These are phyloP conservation scores for Trichomycterus rosablanca DNA, from an alignment of 2,113 vertebrate genomes.

Conservation along the genomic window DNA sequence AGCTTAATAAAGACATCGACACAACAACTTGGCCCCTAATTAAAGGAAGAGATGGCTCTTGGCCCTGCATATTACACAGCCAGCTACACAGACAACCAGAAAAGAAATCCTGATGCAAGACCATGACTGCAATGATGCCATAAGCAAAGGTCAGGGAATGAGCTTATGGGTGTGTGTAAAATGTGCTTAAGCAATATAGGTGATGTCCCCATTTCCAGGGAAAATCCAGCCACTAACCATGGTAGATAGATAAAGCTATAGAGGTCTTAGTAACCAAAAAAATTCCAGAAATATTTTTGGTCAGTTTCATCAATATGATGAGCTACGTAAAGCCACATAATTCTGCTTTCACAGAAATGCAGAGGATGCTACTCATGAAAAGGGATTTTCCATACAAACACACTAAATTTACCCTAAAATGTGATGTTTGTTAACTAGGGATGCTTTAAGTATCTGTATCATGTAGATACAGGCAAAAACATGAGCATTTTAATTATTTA, in stretches of 20 bases:
- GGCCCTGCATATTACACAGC: slow-evolving; percentile 20
- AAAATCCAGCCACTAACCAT: background rate
- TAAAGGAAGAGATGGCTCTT: slow-evolving; percentile 37
- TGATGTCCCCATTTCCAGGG: slow-evolving; percentile 14
- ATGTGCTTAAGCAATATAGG: slow-evolving; percentile 29
- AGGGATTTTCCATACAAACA: too few relatives aligned
- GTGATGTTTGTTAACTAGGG: too few relatives aligned
- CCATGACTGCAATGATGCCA: slow-evolving; percentile 26
- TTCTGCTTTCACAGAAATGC: too few relatives aligned
- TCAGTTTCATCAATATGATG: background rate
- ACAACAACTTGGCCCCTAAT: slow-evolving; percentile 29
- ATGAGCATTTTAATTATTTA: too few relatives aligned
- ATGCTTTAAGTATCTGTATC: too few relatives aligned
- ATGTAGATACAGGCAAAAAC: too few relatives aligned
- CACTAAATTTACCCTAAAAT: too few relatives aligned
- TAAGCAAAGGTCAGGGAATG: slow-evolving; percentile 26
- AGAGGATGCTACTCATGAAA: too few relatives aligned
- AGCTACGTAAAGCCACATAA: too few relatives aligned
- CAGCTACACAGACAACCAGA: slow-evolving; percentile 9
- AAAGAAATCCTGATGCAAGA: slow-evolving; percentile 31
- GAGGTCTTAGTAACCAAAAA: background rate
- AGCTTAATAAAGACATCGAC: slow-evolving; percentile 32
- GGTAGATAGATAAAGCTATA: background rate
- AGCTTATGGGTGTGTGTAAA: slow-evolving; percentile 20
- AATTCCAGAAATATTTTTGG: slow-evolving; percentile 11